Evolutionary conservation across 2,797 vertebrate genomes (phyloP).

Genomic region (Amphiprion clarkii): DNA sequence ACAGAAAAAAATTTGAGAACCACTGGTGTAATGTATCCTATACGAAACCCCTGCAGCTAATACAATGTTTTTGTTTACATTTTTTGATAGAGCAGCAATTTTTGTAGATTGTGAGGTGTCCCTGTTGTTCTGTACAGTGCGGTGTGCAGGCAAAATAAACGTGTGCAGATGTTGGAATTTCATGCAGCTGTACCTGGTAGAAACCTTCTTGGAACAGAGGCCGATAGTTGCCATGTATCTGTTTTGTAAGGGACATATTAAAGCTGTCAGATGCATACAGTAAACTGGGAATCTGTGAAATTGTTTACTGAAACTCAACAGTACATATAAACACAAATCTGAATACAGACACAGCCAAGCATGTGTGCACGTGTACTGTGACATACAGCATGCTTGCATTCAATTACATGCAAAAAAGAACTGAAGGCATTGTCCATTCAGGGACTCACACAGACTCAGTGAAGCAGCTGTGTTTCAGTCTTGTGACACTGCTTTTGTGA

Average conservation of each 20-base stretch:
- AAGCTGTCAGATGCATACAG: neutral
- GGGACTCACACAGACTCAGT: neutral
- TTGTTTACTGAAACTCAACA: neutral
- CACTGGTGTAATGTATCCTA: neutral
- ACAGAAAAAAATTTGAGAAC: no score
- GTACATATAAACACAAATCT: neutral
- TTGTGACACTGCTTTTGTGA: neutral
- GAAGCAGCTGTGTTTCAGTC: neutral
- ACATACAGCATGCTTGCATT: neutral
- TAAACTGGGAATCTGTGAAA: conserved; percentile 7
- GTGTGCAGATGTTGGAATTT: neutral
- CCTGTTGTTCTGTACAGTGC: conserved; percentile 32
- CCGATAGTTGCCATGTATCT: conserved; percentile 48
- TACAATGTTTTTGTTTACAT: neutral
- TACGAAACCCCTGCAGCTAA: neutral
- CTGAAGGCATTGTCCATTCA: neutral
- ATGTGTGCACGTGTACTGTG: neutral
- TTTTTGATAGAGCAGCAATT: neutral
- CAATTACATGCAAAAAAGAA: neutral
- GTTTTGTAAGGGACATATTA: conserved; percentile 32
- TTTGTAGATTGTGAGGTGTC: conserved; percentile 5
- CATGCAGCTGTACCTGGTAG: conserved; percentile 51
- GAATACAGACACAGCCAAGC: neutral
- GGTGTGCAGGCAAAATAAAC: neutral
- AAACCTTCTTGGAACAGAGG: conserved; percentile 44